These are phyloP conservation scores for Carpatolechia fugitivella DNA, from an alignment of 2,888 invertebrate genomes.

Conservation along the genomic window DNA sequence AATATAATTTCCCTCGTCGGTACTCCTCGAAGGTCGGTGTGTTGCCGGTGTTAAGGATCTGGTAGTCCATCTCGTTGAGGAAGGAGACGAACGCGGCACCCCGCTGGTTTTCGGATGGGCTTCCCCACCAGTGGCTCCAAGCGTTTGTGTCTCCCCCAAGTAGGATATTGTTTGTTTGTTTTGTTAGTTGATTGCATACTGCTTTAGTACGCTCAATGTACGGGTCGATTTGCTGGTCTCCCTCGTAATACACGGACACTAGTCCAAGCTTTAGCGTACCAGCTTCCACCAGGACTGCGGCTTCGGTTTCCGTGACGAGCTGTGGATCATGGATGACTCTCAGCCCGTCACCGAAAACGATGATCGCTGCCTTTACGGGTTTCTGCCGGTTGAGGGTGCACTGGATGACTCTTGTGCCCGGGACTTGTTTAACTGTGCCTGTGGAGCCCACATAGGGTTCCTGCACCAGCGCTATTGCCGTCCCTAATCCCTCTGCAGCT, in stretches of 20 bases:
- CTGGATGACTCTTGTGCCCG: background rate
- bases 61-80: background rate
- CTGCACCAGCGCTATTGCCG: constrained; percentile 16
- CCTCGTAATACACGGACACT: background rate
- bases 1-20: background rate
- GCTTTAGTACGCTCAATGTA: background rate
- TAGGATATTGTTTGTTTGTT: no score
- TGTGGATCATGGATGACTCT: background rate
- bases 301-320: background rate
- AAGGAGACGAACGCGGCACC: background rate
- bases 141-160: constrained; percentile 3
- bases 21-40: background rate
- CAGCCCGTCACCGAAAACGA: background rate
- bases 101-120: background rate
- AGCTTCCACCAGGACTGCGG: background rate
- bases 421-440: background rate
- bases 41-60: background rate
- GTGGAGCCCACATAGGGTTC: constrained; percentile 8
- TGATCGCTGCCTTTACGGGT: background rate
- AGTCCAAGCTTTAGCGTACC: background rate
- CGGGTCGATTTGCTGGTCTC: background rate
- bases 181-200: background rate
- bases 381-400: background rate
- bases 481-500: background rate
- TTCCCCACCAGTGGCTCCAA: background rate